Evolutionary conservation across 2,797 vertebrate species (phyloP).

Genomic region (Semotilus atromaculatus): DNA sequence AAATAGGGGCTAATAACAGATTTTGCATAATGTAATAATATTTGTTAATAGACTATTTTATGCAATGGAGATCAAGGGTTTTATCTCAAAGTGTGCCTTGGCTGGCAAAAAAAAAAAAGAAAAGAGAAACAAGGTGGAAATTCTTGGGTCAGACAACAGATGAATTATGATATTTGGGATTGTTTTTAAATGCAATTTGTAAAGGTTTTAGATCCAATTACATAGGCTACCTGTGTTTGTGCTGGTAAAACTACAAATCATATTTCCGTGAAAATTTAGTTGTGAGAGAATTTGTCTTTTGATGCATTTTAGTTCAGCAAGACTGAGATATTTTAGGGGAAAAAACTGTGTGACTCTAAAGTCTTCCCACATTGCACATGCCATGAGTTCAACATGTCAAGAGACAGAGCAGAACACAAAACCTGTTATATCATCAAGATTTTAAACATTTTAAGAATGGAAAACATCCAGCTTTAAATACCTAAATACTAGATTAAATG

Average conservation of each 20-base stretch:
- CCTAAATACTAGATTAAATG: constrained; percentile 37
- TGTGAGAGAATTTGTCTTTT: too few species aligned
- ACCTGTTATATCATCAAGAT: constrained; percentile 43
- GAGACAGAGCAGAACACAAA: background rate
- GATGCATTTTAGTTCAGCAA: background rate
- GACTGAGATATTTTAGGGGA: background rate
- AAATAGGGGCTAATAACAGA: background rate
- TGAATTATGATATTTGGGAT: background rate
- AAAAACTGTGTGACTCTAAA: background rate
- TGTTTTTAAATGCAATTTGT: background rate
- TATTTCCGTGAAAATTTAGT: background rate
- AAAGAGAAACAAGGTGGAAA: too few species aligned
- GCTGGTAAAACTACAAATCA: background rate
- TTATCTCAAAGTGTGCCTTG: background rate
- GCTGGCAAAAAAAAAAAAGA: too few species aligned
- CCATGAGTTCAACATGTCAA: background rate
- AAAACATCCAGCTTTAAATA: constrained; percentile 36
- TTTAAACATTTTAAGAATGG: background rate
- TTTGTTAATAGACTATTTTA: background rate
- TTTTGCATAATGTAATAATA: background rate
- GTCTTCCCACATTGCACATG: background rate
- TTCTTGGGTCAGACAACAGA: background rate
- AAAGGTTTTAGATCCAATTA: too few species aligned
- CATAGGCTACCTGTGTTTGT: background rate
- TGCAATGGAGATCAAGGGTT: background rate